phyloP scores from a whole-genome alignment of 2,113 vertebrate genomes.

The Pelodiscus sinensis region DNA sequence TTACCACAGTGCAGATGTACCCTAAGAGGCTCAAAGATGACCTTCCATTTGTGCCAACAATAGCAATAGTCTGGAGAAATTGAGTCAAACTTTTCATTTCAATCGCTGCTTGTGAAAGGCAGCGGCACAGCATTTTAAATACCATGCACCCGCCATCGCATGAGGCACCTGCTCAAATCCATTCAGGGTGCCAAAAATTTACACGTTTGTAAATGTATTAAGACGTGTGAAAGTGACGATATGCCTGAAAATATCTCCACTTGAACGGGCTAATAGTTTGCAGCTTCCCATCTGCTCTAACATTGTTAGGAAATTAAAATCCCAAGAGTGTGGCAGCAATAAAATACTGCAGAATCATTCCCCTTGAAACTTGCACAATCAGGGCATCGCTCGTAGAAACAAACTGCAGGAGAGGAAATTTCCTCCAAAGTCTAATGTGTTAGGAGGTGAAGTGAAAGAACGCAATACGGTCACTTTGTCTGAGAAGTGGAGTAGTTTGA shows the following conservation, averaged over 20 bases:
- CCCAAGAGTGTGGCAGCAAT: neutral
- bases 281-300: slow-evolving; percentile 68
- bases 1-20: neutral
- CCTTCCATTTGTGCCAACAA: neutral
- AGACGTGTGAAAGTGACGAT: slow-evolving; percentile 70
- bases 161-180: slow-evolving; percentile 45
- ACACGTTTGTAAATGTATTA: slow-evolving; percentile 67
- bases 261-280: slow-evolving; percentile 64
- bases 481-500: neutral
- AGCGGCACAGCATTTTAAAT: neutral
- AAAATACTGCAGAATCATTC: slow-evolving; percentile 50
- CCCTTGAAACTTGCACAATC: neutral
- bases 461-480: accelerated
- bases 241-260: slow-evolving; percentile 73
- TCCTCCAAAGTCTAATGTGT: neutral
- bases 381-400: neutral
- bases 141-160: slow-evolving; percentile 57
- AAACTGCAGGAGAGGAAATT: neutral
- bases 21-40: accelerated
- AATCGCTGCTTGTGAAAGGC: neutral
- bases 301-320: neutral
- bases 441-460: neutral
- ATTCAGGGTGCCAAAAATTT: slow-evolving; percentile 58
- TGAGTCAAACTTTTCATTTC: neutral
- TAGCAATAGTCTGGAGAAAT: neutral